A percentile compares a stretch with the other conserved stretches of the same genome.
phyloP scores from a whole-genome alignment of 2,113 vertebrate species.

The Chelonoidis abingdonii region DNA sequence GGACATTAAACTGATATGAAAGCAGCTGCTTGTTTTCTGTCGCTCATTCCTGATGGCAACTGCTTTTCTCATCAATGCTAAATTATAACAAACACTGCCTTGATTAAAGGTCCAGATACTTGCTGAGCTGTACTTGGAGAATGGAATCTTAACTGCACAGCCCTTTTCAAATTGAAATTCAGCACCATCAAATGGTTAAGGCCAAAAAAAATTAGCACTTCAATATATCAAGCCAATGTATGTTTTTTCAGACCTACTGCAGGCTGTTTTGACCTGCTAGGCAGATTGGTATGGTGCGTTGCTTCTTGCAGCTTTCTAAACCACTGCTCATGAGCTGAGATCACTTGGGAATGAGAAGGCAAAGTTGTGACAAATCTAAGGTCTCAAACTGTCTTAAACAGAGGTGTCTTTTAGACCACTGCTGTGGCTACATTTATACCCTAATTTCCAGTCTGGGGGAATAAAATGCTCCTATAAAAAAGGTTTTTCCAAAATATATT shows the following conservation, averaged over 20 bases:
- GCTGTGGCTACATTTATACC: not conserved
- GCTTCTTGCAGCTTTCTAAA: constrained; percentile 22
- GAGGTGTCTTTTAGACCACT: not conserved
- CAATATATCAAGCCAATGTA: constrained; percentile 28
- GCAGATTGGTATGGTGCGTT: constrained; percentile 1
- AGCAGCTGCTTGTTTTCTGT: constrained; percentile 54
- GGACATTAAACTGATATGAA: constrained; percentile 63
- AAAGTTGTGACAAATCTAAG: constrained; percentile 30
- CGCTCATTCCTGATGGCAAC: constrained; percentile 23
- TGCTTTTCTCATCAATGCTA: constrained; percentile 48
- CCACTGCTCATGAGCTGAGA: constrained; percentile 17
- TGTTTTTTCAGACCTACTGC: not conserved
- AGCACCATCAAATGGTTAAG: constrained; percentile 46
- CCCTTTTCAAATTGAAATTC: constrained; percentile 62
- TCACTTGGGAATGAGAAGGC: not conserved
- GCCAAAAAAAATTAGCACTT: not conserved
- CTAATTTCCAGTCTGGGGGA: not conserved
- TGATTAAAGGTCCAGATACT: constrained; percentile 59
- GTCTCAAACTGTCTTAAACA: not conserved
- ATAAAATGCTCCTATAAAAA: not conserved
- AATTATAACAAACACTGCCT: constrained; percentile 48
- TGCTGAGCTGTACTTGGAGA: constrained; percentile 59
- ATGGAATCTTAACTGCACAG: constrained; percentile 54
- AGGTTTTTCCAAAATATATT: not conserved
- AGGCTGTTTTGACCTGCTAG: constrained; percentile 52